Percentiles rank a stretch among this genome's conserved stretches.
phyloP scores from a whole-genome alignment of 2,797 vertebrate species.

The Hippoglossus hippoglossus region DNA sequence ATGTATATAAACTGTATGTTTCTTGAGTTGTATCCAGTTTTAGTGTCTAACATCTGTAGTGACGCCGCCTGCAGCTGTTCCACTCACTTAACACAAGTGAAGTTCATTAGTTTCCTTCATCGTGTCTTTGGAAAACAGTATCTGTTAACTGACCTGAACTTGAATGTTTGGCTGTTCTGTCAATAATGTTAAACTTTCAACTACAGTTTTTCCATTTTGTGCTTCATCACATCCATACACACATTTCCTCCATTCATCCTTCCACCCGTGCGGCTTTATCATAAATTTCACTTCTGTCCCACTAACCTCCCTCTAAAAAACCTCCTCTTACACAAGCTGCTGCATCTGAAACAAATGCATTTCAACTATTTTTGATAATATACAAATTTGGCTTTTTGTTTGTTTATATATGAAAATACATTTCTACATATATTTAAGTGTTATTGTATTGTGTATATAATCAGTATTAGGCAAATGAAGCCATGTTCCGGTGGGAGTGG shows the following conservation, averaged over 20 bases:
- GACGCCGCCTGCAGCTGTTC: constrained; percentile 3
- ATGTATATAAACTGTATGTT: constrained; percentile 68
- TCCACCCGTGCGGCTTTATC: constrained; percentile 13
- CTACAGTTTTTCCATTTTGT: constrained; percentile 14
- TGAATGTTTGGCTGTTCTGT: constrained; percentile 28
- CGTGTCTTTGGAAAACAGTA: background rate
- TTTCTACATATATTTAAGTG: constrained; percentile 84
- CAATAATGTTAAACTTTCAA: constrained; percentile 39
- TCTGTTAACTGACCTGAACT: constrained; percentile 50
- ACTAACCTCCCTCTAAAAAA: constrained; percentile 22
- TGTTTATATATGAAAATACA: constrained; percentile 80
- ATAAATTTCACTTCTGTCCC: constrained; percentile 15
- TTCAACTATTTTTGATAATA: constrained; percentile 72
- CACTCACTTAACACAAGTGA: constrained; percentile 35
- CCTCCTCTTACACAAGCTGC: constrained; percentile 58
- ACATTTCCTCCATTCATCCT: background rate
- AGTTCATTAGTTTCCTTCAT: constrained; percentile 30
- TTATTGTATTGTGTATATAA: constrained; percentile 87
- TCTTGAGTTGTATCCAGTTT: constrained; percentile 49
- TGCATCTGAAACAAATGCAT: constrained; percentile 61
- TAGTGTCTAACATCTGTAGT: constrained; percentile 4
- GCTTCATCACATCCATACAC: background rate
- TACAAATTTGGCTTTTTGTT: constrained; percentile 58
- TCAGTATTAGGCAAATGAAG: constrained; percentile 86
- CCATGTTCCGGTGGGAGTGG: constrained; percentile 62